These are phyloP conservation scores for Choristoneura rosaceana DNA, from an alignment of 2,888 invertebrate genomes.

Conservation along the genomic window DNA sequence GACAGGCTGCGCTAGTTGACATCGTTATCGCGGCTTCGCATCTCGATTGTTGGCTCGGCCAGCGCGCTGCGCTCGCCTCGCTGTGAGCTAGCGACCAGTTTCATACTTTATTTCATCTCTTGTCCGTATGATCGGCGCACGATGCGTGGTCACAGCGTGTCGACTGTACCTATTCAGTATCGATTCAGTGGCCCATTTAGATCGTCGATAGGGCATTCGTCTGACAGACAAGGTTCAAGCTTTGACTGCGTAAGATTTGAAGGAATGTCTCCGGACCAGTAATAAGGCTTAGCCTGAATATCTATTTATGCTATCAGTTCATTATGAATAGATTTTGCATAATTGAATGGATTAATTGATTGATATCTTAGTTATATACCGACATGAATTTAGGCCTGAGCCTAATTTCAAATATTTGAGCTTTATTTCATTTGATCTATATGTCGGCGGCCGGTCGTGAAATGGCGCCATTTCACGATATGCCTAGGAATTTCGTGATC, in stretches of 20 bases:
- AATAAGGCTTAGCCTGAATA: conserved; percentile 32
- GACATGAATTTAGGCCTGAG: conserved; percentile 1
- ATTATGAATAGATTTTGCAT: conserved; percentile 39
- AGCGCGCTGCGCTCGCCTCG: conserved; percentile 45
- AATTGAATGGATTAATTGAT: conserved; percentile 31
- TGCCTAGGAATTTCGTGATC: too few relatives aligned
- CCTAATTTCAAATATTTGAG: neutral
- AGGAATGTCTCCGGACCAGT: conserved; percentile 61
- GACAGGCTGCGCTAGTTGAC: conserved; percentile 79
- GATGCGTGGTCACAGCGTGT: conserved; percentile 69
- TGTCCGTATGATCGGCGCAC: conserved; percentile 71
- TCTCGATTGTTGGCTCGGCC: conserved; percentile 79
- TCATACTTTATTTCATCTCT: conserved; percentile 78
- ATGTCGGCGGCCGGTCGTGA: too few relatives aligned
- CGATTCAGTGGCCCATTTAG: conserved; percentile 80
- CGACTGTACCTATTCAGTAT: conserved; percentile 64
- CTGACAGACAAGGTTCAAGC: conserved; percentile 73
- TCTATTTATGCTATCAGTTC: conserved; percentile 25
- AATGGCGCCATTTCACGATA: too few relatives aligned
- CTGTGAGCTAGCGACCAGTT: conserved; percentile 58
- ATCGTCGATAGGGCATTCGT: conserved; percentile 74
- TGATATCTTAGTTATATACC: conserved; percentile 27
- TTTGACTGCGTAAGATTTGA: conserved; percentile 64
- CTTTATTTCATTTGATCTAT: too few relatives aligned
- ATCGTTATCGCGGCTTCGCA: conserved; percentile 75